Base-by-base conservation (phyloP, 1,140 invertebrate genomes). In the Zaprionus camerounensis region DNA sequence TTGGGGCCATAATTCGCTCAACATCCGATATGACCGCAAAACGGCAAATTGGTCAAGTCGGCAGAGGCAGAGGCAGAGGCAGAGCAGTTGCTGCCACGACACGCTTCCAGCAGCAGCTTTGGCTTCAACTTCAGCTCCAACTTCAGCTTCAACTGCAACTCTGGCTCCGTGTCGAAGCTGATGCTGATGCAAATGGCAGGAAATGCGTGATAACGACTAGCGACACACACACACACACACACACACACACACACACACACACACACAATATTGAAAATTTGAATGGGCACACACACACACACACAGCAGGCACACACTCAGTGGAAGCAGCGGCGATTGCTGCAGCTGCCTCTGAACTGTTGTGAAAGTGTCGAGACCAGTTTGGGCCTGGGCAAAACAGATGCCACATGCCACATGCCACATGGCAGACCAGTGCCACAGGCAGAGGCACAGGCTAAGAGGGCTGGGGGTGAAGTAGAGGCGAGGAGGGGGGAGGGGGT, bases 201-300 rank as follows among this genome's bases (percentile, higher is more conserved):
- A 88, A 88, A 88, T 90, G 84, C 84, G 85, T 88, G 84, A 88
- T 88, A 88, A 88, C 84, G 81, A 88, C 84, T 71, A 78, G 57
- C 67, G 75, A 65, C 82, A 82, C 79, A 73, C 46, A 78, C 66
- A 68, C n/a, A n/a, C n/a, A n/a, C n/a, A n/a, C 56, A 69, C 9
- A 36, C 61, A 49, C 58, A 64, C n/a, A n/a, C n/a, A n/a, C n/a
- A n/a, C n/a, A n/a, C n/a, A n/a, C n/a, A n/a, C 49, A 56, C 51
- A 55, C 28, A 66, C 22, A 41, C 1, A 26, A 82, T 85, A 87
- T 87, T 71, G 83, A 65, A 87, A 86, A 86, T 86, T 86, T 87
- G 83, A 87, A 80, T 82, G 80, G 72, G 66, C 62, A 64, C 22
- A 71, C 46, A 24, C n/a, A 57, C 22, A 64, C 22, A 46, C 20